phyloP scores from a whole-genome alignment of 2,888 invertebrate genomes.

The Biston stratarius region DNA sequence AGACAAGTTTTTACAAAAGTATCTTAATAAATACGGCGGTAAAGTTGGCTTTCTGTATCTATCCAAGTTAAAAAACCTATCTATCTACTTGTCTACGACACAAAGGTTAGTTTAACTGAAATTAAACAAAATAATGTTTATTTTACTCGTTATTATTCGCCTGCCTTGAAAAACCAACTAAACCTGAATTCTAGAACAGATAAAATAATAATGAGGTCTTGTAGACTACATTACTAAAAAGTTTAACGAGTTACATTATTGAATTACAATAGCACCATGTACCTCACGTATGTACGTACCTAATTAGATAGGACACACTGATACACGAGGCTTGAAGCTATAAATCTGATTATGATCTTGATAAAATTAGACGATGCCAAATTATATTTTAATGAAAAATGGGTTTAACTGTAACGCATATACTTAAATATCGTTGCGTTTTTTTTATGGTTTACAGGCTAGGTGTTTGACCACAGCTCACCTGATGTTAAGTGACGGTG shows the following conservation, averaged over 20 bases:
- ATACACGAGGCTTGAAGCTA: slow-evolving; percentile 29
- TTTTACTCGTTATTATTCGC: slow-evolving; percentile 10
- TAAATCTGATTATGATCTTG: slow-evolving; percentile 37
- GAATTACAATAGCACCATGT: slow-evolving; percentile 19
- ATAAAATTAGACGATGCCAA: slow-evolving; percentile 5
- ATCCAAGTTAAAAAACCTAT: neutral
- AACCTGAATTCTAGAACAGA: slow-evolving; percentile 11
- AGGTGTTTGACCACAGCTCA: too few relatives aligned
- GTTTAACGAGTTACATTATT: slow-evolving; percentile 13
- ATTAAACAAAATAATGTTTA: neutral
- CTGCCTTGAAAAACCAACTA: slow-evolving; percentile 10
- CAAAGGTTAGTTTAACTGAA: neutral
- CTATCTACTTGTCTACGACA: neutral
- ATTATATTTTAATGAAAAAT: slow-evolving; percentile 12
- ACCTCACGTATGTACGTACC: slow-evolving; percentile 24
- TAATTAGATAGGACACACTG: slow-evolving; percentile 35
- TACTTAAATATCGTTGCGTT: too few relatives aligned
- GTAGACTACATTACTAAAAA: neutral
- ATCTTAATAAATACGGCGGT: neutral
- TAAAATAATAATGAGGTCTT: slow-evolving; percentile 17
- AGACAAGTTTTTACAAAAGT: neutral
- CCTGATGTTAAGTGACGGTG: too few relatives aligned
- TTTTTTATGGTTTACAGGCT: too few relatives aligned
- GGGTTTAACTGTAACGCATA: too few relatives aligned
- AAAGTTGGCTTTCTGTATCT: neutral